Conservation (phyloP, 2,797 vertebrate species). For the Erithacus rubecula region DNA sequence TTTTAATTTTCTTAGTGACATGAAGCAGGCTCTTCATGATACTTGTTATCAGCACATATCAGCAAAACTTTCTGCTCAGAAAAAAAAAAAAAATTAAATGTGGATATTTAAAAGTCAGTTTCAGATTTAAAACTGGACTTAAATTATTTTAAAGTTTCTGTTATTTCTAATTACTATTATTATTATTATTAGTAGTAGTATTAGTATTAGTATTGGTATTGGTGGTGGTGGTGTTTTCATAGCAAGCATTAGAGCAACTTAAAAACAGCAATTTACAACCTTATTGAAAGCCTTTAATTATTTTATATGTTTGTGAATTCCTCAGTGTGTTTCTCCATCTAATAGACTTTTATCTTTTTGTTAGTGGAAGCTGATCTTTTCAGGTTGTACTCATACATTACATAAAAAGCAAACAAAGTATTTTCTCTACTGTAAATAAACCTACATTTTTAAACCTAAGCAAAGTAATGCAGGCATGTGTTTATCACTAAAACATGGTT, state of each 20-base stretch:
- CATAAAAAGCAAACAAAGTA: neutral
- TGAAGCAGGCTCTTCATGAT: neutral
- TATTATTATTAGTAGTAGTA: neutral
- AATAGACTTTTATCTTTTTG: neutral
- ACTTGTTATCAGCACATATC: neutral
- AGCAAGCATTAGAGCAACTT: neutral
- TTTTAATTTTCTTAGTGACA: neutral
- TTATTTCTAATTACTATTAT: neutral
- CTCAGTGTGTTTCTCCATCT: neutral
- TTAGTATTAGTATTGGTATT: neutral
- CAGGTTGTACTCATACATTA: neutral
- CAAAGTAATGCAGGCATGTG: neutral
- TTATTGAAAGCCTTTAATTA: neutral
- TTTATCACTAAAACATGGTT: neutral
- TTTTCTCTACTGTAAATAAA: slow-evolving; percentile 47
- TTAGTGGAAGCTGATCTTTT: neutral
- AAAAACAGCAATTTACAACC: neutral
- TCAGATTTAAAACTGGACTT: neutral
- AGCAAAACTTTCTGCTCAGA: slow-evolving; percentile 26
- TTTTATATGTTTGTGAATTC: neutral
- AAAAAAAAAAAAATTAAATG: slow-evolving; percentile 1
- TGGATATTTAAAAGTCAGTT: neutral
- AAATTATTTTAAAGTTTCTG: neutral
- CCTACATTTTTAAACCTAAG: slow-evolving; percentile 27
- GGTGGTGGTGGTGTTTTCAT: neutral